These are phyloP conservation scores for Pseudopleuronectes americanus DNA, from an alignment of 2,797 vertebrate genomes.

Conservation along the genomic window DNA sequence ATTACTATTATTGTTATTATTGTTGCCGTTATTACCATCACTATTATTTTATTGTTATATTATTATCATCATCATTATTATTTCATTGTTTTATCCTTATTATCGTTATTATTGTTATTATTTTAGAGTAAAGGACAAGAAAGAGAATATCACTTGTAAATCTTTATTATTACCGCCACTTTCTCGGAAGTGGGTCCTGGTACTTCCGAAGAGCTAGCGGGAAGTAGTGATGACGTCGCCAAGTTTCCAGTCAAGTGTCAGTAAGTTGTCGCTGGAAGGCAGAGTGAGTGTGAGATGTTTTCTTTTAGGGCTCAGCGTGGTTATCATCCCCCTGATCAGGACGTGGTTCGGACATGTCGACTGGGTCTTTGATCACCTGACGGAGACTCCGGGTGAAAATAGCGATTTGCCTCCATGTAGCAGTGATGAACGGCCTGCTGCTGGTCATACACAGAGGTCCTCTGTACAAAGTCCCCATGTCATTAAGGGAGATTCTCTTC, in stretches of 20 bases:
- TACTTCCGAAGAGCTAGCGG: no score
- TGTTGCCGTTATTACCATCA: no score
- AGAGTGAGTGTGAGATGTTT: slow-evolving; percentile 90
- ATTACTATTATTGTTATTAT: no score
- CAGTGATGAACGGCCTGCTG: slow-evolving; percentile 89
- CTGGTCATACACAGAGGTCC: slow-evolving; percentile 89
- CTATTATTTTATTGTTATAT: no score
- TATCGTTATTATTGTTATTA: no score
- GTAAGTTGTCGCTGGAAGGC: slow-evolving; percentile 88
- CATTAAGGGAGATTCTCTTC: no score
- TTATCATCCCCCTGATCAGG: slow-evolving; percentile 86
- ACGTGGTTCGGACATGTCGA: slow-evolving; percentile 79
- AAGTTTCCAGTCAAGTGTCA: slow-evolving; percentile 37
- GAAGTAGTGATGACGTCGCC: not conserved
- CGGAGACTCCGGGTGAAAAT: slow-evolving; percentile 83
- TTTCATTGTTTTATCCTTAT: no score
- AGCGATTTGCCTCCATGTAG: slow-evolving; percentile 85
- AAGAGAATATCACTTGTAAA: no score
- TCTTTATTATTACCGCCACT: no score
- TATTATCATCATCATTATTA: no score
- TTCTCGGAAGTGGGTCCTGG: no score
- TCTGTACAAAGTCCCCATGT: slow-evolving; percentile 87
- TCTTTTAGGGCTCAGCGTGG: slow-evolving; percentile 88
- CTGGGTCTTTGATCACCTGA: slow-evolving; percentile 90
- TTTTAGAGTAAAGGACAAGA: no score